Base-by-base conservation (phyloP, 2,113 vertebrate genomes). In the Nematolebias whitei region DNA sequence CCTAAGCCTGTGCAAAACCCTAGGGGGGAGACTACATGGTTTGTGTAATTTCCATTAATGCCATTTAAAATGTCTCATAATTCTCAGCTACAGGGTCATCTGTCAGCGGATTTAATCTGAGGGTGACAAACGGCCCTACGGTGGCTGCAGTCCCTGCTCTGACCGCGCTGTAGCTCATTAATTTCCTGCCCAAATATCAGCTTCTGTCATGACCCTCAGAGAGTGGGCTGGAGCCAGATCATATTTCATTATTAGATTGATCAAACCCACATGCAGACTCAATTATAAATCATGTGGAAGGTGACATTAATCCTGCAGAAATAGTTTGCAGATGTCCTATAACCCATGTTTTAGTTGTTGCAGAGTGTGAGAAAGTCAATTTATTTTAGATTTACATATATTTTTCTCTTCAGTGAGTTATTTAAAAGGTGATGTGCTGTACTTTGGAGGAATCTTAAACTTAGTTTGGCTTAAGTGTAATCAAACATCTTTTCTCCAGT, bases 191-290 rank as follows among this genome's bases (percentile, higher is more conserved):
- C 68, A 85, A 84, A 80, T 87, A 87, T 78, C 66, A 83, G 65
- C 44, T 59, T 74, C 53, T 67, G 68, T 75, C 53, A 14, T 44
- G 29, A 56, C 56, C 24, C 57, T 71, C 69, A 84, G 65, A 61
- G 68, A 43, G 68, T 74, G 59, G 69, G 65, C 63, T 66, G 67
- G 68, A 55, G 63, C 59, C 50, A 75, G 76, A 85, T 86, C 65
- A 84, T 84, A 80, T 84, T 82, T 86, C 76, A 87, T 85, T 85
- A 85, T 85, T 81, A 78, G 47, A 84, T 87, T 79, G 80, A 86
- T 87, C 79, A 86, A 63, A 78, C 56, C 63, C 32, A 39, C 70
- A 79, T 79, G 75, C 61, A 78, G 71, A 84, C 64, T 39, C 12
- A 12, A 79, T 68, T 77, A 65, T 83, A 83, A 80, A 82, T 84